Evolutionary conservation across 2,888 invertebrate species (phyloP).

Genomic region (Caenorhabditis drosophilae): DNA sequence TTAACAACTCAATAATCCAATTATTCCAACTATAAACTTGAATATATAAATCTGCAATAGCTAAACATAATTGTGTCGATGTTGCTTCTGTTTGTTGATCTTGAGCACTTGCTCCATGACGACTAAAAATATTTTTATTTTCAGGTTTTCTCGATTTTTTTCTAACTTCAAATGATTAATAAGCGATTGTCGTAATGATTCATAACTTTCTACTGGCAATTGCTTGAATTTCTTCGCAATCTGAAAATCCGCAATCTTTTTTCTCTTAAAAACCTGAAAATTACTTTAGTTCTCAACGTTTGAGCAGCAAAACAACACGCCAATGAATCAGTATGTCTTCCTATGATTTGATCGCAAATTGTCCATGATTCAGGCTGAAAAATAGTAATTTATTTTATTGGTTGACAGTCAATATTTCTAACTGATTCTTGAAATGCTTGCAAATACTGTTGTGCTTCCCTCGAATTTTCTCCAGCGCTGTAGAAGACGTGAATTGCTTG

Average conservation of each 20-base stretch:
- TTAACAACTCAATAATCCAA: slow-evolving; percentile 84
- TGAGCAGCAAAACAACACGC: slow-evolving; percentile 89
- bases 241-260: slow-evolving; percentile 14
- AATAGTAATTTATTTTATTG: no score
- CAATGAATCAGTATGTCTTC: slow-evolving; percentile 76
- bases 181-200: slow-evolving; percentile 86
- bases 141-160: no score
- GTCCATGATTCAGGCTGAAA: slow-evolving; percentile 93
- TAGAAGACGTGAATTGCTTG: slow-evolving; percentile 34
- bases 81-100: slow-evolving; percentile 75
- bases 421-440: slow-evolving; percentile 38
- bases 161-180: slow-evolving; percentile 78
- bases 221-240: slow-evolving; percentile 48
- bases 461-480: slow-evolving; percentile 14
- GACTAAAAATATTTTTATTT: slow-evolving; percentile 21
- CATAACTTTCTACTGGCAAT: slow-evolving; percentile 70
- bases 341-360: slow-evolving; percentile 89
- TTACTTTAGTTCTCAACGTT: slow-evolving; percentile 79
- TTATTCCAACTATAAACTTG: slow-evolving; percentile 92
- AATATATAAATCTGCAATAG: slow-evolving; percentile 88
- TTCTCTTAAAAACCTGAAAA: not conserved
- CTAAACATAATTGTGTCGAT: slow-evolving; percentile 85
- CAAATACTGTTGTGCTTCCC: slow-evolving; percentile 23
- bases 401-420: no score
- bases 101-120: slow-evolving; percentile 33